Base-by-base conservation (phyloP, 2,888 invertebrate species). In the Aquatica leii region DNA sequence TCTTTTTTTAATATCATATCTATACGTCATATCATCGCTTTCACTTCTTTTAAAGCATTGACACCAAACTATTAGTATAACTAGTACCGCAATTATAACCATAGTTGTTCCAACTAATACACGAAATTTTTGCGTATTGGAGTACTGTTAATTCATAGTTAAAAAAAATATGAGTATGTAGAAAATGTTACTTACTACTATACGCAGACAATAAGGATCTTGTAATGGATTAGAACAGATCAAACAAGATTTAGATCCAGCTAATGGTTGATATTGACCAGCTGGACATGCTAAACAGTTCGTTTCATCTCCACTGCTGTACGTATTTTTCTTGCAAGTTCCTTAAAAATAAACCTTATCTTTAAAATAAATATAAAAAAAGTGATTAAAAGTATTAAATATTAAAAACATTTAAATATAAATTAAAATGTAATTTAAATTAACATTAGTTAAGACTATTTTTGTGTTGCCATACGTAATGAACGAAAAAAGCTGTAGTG, bases 201-300 rank as follows among this genome's bases (percentile, higher is more conserved):
- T 55, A 41, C 65, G 51, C 34, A 65, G 24, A 11, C 65, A 65
- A 12, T 55, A 65, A 11, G 65, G 65, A 68, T 82, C 79, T 63
- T 81, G 79, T 12, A 82, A 73, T 2, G 78, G 79, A 2, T 80
- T 78, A 2, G 72, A 71, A 68, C 82, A 82, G 1, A 71, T 66
- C 1, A 79, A 54, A 65, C 82, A 82, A 9, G 74, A 73, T 66
- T 74, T 77, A 4, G 81, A 78, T 9, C 80, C 82, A 14, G 73
- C 69, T n/a, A 70, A 68, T 0, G 79, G 79, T 67, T 82, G 82
- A 64, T 79, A 82, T 49, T 80, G 76, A 8, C 77, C 78, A 20
- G 68, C 64, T 1, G 81, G 81, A 66, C 82, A 82, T 14, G 73
- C 63, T 18, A 68, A 72, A 63, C 82, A 82, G 57, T 72, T 76